Evolutionary conservation across 2,797 vertebrate species (phyloP), one percentile per base, ranked within the genome.

Genomic region (Gymnopithys bicolor): DNA sequence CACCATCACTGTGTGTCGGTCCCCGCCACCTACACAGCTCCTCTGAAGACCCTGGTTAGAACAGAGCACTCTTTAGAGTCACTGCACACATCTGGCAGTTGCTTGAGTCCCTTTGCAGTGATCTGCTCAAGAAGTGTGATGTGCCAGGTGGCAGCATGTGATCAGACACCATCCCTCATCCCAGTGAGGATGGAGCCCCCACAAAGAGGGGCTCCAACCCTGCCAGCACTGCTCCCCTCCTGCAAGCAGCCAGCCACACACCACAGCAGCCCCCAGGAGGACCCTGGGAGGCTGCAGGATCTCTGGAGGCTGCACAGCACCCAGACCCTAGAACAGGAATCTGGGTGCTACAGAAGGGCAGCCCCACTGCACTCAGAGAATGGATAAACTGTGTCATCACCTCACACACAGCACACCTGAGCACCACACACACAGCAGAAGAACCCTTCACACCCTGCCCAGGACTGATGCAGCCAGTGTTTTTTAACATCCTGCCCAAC

Each of bases 301-400:
- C 69, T 78, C 79, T 84, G 88, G 91, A 94, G 78, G 87, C 97
- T 92, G 89, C 95, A 13, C 63, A 73, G 55, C 94, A 94, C 69
- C 71, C 45, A 85, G 95, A 80, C 19, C 95, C 97, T 92, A 98
- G 95, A 96, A 98, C 97, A 97, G 97, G 94, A 91, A 91, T 59
- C 21, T 0, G 69, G 64, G 53, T 49, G 92, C 46, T 94, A 96
- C 95, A 95, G 96, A 92, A 95, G 67, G 90, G 84, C 90, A 87
- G 95, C 35, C 51, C 64, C 81, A 92, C 93, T 39, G 79, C 80
- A 96, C 97, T 98, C 98, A 97, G 98, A 97, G 98, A 98, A 98
- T 98, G 97, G 98, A 98, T 98, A 98, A 98, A 98, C 97, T 83
- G 93, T 46, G 77, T 98, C 98, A 98, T 98, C 97, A 98, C 71